Evolutionary conservation across 2,888 invertebrate species (phyloP), one percentile per base, ranked within the genome.

Genomic region (Pemphredon lugubris): DNA sequence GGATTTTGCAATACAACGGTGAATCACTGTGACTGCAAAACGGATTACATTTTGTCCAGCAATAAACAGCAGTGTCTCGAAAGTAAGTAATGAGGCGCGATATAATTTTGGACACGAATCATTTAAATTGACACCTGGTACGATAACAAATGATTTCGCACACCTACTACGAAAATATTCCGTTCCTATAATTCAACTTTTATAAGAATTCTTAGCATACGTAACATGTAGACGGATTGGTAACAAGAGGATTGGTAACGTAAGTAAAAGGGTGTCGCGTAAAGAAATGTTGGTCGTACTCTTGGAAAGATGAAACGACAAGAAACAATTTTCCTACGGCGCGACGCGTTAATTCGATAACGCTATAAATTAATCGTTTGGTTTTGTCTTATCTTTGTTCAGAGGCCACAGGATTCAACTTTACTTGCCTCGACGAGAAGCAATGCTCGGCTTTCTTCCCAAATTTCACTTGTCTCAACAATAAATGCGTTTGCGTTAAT

Each of bases 401-500:
- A 79, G 78, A 57, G 20, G 63, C 55, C 1, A 13, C 23, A 2
- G 6, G 37, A 7, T 40, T 79, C 2, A 44, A 57, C 1, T 69
- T 23, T 9, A 16, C 51, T 4, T 86, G 86, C 66, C 51, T 39
- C 13, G 81, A 81, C 2, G 26, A 63, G 4, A 76, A 61, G 13
- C 85, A 86, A 26, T 86, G 86, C 44, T 26, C 45, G 2, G 30
- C 34, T 1, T 30, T 53, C 4, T 34, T 77, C 13, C 18, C 55
- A 6, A 79, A 85, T 44, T 64, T 82, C 2, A 77, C 73, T 2
- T 83, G 85, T 37, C 44, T 37, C 2, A 59, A 73, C 2, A 65
- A 72, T 0, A 71, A 71, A 26, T 89, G 88, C 54, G 58, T 60
- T 4, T 89, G 88, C 51, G 37, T 63, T 11, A 3, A 63, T 0